Evolutionary conservation across 2,888 invertebrate genomes (phyloP).

Genomic region (Nephrotoma flavescens): DNA sequence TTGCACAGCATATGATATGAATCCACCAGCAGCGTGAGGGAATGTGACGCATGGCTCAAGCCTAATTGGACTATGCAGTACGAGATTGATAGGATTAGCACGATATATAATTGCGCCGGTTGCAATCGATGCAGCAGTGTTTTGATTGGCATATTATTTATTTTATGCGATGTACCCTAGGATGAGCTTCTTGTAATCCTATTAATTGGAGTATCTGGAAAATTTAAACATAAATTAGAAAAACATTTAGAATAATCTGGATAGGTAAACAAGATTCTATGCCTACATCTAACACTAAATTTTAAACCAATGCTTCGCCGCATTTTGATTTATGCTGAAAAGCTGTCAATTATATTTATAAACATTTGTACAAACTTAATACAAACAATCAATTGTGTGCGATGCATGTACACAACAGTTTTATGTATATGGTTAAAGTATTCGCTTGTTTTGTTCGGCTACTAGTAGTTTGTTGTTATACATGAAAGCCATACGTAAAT

Average conservation of each 20-base stretch:
- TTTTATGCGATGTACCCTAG: background rate
- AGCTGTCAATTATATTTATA: background rate
- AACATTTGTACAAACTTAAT: background rate
- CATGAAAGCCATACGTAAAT: background rate
- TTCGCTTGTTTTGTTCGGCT: background rate
- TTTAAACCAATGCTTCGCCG: background rate
- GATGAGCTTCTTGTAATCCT: too few relatives aligned
- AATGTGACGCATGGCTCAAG: slow-evolving; percentile 79
- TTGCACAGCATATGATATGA: slow-evolving; percentile 92
- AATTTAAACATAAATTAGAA: background rate
- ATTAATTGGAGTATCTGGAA: background rate
- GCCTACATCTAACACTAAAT: background rate
- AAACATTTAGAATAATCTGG: background rate
- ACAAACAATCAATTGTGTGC: background rate
- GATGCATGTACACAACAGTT: background rate
- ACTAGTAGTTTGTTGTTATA: background rate
- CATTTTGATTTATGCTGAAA: background rate
- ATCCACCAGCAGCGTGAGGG: slow-evolving; percentile 79
- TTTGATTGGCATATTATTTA: slow-evolving; percentile 53
- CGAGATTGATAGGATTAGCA: slow-evolving; percentile 53
- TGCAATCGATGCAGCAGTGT: slow-evolving; percentile 59
- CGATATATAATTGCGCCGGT: slow-evolving; percentile 57
- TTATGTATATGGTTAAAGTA: background rate
- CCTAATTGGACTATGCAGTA: slow-evolving; percentile 73
- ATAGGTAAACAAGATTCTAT: background rate